Evolutionary conservation across 92 coral and sea anemone species (phyloP).

Genomic region (Desmophyllum pertusum): DNA sequence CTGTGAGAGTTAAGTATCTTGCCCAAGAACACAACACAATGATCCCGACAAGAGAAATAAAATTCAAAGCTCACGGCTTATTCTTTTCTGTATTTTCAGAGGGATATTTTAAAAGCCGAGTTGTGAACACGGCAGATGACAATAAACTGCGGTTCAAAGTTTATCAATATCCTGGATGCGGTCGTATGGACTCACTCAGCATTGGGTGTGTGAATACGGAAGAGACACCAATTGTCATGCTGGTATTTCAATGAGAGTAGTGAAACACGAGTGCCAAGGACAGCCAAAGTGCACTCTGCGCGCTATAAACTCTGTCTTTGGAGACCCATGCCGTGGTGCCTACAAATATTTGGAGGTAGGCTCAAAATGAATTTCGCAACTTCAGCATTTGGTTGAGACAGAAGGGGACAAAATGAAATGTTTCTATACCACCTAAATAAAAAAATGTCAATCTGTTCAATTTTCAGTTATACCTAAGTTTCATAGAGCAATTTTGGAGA

Average conservation of each 20-base stretch:
- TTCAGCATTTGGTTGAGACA: no score
- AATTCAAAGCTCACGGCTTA: no score
- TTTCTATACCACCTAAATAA: no score
- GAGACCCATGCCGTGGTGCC: constrained; percentile 24
- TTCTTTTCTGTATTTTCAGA: neutral
- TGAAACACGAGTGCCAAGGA: constrained; percentile 1
- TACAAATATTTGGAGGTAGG: neutral
- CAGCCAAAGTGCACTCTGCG: neutral
- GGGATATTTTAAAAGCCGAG: neutral
- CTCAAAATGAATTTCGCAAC: neutral
- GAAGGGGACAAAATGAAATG: no score
- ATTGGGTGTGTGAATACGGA: neutral
- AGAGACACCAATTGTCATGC: neutral
- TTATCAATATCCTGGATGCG: neutral
- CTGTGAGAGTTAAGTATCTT: no score
- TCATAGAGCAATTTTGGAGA: no score
- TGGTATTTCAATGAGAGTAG: neutral
- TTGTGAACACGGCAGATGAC: neutral
- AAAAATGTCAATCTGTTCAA: no score
- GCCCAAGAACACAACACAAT: no score
- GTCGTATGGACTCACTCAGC: neutral
- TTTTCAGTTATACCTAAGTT: no score
- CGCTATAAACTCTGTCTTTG: neutral
- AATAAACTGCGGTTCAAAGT: neutral
- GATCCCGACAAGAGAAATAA: no score